Evolutionary conservation across 2,797 vertebrate species (phyloP).

Genomic region (Thripadectes ignobilis): DNA sequence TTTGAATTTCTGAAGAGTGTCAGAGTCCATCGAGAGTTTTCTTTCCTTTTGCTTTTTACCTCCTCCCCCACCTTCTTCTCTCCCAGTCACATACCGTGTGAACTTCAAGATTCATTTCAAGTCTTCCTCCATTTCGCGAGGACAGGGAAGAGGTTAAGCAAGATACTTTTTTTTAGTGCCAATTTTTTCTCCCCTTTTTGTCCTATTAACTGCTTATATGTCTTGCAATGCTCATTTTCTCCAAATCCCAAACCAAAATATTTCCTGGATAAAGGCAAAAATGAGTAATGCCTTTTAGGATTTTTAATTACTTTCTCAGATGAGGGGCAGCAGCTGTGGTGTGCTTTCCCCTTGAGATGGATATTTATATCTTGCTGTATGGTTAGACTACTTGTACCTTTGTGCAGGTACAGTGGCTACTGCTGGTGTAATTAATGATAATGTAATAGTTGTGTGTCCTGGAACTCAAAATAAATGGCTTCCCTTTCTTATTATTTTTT

Average conservation of each 20-base stretch:
- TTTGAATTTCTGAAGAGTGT: background rate
- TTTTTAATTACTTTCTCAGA: background rate
- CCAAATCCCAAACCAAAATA: background rate
- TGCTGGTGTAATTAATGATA: background rate
- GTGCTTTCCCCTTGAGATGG: background rate
- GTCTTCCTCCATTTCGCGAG: background rate
- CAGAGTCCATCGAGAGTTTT: background rate
- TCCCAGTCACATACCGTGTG: background rate
- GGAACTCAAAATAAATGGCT: background rate
- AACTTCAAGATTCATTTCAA: background rate
- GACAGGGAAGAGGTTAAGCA: background rate
- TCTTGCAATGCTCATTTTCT: background rate
- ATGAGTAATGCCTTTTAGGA: background rate
- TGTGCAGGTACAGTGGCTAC: background rate
- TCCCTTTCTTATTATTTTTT: background rate
- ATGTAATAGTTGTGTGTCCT: background rate
- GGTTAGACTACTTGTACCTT: background rate
- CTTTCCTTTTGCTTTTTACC: background rate
- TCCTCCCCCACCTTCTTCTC: background rate
- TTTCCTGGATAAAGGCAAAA: background rate
- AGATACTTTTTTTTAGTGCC: accelerated
- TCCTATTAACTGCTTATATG: background rate
- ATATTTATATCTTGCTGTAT: background rate
- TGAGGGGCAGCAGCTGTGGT: background rate
- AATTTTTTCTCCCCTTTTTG: background rate